Evolutionary conservation across 1,140 invertebrate species (phyloP).

Genomic region (Sitophilus oryzae): DNA sequence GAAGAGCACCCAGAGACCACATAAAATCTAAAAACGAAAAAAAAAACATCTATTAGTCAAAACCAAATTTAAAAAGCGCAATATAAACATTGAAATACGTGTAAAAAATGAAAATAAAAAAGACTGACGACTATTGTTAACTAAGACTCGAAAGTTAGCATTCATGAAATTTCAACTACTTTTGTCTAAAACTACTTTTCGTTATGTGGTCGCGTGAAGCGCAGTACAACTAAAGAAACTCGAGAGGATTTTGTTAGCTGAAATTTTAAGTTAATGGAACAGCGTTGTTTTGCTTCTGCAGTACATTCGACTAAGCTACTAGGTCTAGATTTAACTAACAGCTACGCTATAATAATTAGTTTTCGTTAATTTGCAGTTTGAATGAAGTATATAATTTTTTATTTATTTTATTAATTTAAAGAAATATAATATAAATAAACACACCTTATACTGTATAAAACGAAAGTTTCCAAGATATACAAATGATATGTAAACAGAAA

Average conservation of each 20-base stretch:
- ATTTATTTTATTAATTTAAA: too few species aligned
- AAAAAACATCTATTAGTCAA: constrained; percentile 51
- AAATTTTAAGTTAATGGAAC: constrained; percentile 4
- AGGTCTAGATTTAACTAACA: constrained; percentile 11
- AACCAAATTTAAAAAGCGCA: constrained; percentile 14
- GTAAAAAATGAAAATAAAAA: constrained; percentile 23
- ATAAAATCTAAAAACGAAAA: constrained; percentile 86
- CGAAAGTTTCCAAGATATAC: too few species aligned
- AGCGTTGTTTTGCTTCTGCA: constrained; percentile 21
- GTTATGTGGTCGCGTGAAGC: constrained; percentile 15
- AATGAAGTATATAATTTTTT: neutral
- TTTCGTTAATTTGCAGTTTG: neutral
- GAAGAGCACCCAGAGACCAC: constrained; percentile 94
- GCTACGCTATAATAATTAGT: constrained; percentile 6
- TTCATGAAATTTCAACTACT: constrained; percentile 44
- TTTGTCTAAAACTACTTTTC: constrained; percentile 35
- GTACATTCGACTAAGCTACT: constrained; percentile 37
- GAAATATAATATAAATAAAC: too few species aligned
- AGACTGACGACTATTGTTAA: constrained; percentile 28
- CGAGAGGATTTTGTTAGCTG: constrained; percentile 17
- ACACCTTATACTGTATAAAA: too few species aligned
- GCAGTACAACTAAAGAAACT: constrained; percentile 21
- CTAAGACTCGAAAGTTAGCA: constrained; percentile 35
- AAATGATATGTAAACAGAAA: too few species aligned
- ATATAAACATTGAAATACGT: constrained; percentile 25